Evolutionary conservation across 2,888 invertebrate genomes (phyloP), one percentile per base, ranked within the genome.

Genomic region (Tigriopus californicus): DNA sequence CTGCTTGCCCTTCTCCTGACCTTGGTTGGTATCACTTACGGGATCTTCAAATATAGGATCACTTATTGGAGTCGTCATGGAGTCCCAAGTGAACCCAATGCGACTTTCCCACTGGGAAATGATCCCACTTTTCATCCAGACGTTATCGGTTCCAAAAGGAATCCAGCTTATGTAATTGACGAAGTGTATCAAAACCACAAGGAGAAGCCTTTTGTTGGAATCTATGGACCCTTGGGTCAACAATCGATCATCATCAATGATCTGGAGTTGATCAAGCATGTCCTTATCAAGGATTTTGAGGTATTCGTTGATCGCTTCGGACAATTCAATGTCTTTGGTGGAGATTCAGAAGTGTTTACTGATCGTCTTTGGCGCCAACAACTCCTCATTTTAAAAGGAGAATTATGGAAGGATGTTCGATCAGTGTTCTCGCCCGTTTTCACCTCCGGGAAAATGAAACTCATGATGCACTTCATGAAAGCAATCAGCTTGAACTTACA

Each of bases 391-490:
- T 18, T 51, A 20, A 18, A 24, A 10, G 51, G 51, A 5, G 51
- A 51, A 20, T 20, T 22, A 51, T 51, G 51, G 56, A 56, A 56
- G 44, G 24, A 56, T 15, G 20, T 56, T 3, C 41, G 56, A 41
- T 42, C 56, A 5, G 42, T 44, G 4, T 56, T 56, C 42, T 42
- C 56, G 6, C 56, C 56, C 4, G 42, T 56, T 41, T 56, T 56
- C 24, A 56, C 56, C 2, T 41, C 56, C 1, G 56, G 56, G 15
- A 56, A 56, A 42, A 56, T 56, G 56, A 56, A 42, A 13, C 18
- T 13, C 22, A 56, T 56, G 56, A 22, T 56, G 41, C 18, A 22
- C 6, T 56, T 56, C 18, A 56, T 56, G 15, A 15, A 42, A 42
- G 56, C 15, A 10, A 42, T 15, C 18, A n/a, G 42, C 13, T 2